A percentile compares a stretch with the other conserved stretches of the same genome.
Evolutionary conservation across 2,888 invertebrate species (phyloP).

Genomic region (Xestia c-nigrum): DNA sequence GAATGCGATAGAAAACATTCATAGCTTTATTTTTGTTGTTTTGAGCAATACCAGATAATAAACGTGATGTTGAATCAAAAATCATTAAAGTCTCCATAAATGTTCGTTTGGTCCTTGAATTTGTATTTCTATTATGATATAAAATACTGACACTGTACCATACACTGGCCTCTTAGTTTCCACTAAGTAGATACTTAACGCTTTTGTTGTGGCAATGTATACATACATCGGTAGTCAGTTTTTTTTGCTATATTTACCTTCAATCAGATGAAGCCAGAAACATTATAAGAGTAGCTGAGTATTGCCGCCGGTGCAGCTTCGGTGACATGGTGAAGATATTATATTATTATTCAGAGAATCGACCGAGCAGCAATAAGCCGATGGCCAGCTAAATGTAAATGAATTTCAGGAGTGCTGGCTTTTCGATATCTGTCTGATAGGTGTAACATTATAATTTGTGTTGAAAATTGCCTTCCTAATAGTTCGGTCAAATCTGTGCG

Average conservation of each 20-base stretch:
- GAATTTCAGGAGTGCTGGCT: constrained; percentile 41
- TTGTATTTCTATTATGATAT: not conserved
- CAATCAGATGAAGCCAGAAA: constrained; percentile 7
- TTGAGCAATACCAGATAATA: not conserved
- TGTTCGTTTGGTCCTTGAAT: not conserved
- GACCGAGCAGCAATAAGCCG: constrained; percentile 55
- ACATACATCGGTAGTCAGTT: not conserved
- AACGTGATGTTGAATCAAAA: too few relatives aligned
- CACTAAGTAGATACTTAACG: not conserved
- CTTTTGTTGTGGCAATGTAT: constrained; percentile 5
- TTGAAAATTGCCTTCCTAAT: not conserved
- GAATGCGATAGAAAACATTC: not conserved
- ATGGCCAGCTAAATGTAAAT: constrained; percentile 56
- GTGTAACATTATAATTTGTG: not conserved
- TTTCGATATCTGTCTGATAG: constrained; percentile 26
- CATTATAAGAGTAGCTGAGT: not conserved
- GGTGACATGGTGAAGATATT: constrained; percentile 43
- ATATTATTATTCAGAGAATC: constrained; percentile 54
- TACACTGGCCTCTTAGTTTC: not conserved
- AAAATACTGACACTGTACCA: too few relatives aligned
- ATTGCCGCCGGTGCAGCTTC: constrained; percentile 42
- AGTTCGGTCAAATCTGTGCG: not conserved
- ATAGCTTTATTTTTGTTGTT: not conserved
- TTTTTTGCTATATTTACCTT: constrained; percentile 10
- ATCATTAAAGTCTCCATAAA: too few relatives aligned